Evolutionary conservation across 2,797 vertebrate genomes (phyloP).

Genomic region (Alcedo atthis): DNA sequence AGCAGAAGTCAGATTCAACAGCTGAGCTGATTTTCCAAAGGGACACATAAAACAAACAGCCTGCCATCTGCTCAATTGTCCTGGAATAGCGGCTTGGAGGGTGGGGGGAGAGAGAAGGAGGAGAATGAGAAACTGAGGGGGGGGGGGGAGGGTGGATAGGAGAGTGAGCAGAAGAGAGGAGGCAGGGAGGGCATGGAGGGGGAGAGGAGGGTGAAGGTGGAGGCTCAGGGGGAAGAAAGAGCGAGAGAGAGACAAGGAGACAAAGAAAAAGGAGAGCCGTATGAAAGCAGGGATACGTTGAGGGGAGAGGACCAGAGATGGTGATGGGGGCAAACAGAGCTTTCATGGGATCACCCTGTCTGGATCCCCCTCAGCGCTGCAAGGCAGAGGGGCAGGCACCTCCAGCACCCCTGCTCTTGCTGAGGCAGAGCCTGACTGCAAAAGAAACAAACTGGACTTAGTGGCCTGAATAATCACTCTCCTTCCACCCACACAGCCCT

Average conservation of each 20-base stretch:
- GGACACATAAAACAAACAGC: slow-evolving; percentile 68
- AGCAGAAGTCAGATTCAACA: slow-evolving; percentile 71
- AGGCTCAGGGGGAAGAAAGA: background rate
- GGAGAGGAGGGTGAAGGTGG: background rate
- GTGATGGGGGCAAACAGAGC: background rate
- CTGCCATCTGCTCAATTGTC: slow-evolving; percentile 79
- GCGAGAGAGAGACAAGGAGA: background rate
- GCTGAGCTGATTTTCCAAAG: slow-evolving; percentile 70
- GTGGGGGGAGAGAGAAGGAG: slow-evolving; percentile 5
- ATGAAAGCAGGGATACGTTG: background rate
- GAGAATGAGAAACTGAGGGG: slow-evolving; percentile 19
- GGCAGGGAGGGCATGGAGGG: background rate
- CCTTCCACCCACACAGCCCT: slow-evolving; percentile 12
- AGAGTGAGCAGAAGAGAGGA: background rate
- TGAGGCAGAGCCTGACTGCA: background rate
- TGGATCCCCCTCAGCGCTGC: background rate
- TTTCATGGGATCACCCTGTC: background rate
- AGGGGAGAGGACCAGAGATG: background rate
- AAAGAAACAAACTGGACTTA: background rate
- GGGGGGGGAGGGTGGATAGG: background rate
- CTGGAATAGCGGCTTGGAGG: slow-evolving; percentile 66
- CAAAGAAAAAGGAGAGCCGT: background rate
- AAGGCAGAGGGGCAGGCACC: background rate
- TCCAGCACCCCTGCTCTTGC: background rate
- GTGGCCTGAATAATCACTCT: slow-evolving; percentile 6